Evolutionary conservation across 2,113 vertebrate genomes (phyloP), one percentile per base, ranked within the genome.

Genomic region (Heterotilapia buettikoferi): DNA sequence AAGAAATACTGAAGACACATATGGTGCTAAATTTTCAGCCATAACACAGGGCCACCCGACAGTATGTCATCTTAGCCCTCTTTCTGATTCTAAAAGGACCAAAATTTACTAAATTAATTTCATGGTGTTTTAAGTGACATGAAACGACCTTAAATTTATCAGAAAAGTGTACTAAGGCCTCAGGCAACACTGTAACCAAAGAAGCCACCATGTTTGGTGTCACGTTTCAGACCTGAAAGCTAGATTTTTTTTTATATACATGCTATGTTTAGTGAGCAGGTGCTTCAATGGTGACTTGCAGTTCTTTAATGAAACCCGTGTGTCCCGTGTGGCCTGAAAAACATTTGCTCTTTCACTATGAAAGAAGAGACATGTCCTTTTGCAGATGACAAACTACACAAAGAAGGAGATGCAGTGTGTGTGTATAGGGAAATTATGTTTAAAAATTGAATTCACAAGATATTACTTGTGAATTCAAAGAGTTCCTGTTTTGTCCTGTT

Each of bases 261-360:
- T 24, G 21, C 66, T 71, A 40, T 68, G 7, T 40, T 68, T 40
- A 66, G 7, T 43, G 66, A 33, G 29, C 66, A 71, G 36, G n/a
- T 1, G 38, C n/a, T 71, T 40, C 66, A 71, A 0, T 43, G 66
- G 38, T 43, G n/a, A 71, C n/a, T 24, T 19, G 6, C 3, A 52
- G 47, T 52, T 52, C 16, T 52, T 19, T 24, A 43, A 16, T 40
- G n/a, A 71, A 16, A 2, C 57, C 26, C 0, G 3, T 54, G 14
- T 16, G 9, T 6, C 7, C 56, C 0, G 5, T 11, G 63, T 59
- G 26, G 0, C 6, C 19, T 2, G 36, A 40, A 0, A 71, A 63
- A 19, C 29, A 63, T 36, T 63, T 63, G 9, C 59, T 63, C 29
- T 33, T 61, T 61, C 59, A 61, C 9, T 63, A 0, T 63, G 59